Evolutionary conservation across 2,113 vertebrate genomes (phyloP), one percentile per base, ranked within the genome.

Genomic region (Macquaria ambigua): DNA sequence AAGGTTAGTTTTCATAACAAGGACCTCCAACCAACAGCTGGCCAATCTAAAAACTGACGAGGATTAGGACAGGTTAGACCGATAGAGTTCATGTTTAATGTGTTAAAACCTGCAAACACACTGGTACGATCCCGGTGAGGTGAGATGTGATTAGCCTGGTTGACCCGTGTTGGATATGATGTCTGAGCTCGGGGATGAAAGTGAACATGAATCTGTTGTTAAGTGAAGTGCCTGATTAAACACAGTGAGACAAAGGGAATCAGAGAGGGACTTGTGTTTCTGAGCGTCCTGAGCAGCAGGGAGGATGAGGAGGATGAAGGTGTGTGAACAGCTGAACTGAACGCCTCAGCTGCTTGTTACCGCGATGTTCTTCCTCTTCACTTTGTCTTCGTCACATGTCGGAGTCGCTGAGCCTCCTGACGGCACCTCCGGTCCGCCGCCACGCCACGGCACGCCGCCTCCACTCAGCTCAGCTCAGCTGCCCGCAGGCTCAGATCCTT

Each of bases 281-380:
- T 70, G 25, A 21, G 61, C 1, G 43, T 50, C 56, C 28, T 34
- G 61, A 78, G 63, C 48, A 56, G 55, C 41, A n/a, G 25, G 48
- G 41, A 72, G 64, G 56, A 74, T 4, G 8, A 59, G 46, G 28
- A 70, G 37, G 66, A 81, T 10, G 52, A 72, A 56, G 56, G 41
- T 1, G 58, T 34, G 39, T 16, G 52, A 41, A 11, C 55, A 79
- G 70, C 25, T 37, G 63, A 76, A 46, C 28, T n/a, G 18, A 68
- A 67, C 28, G 69, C 28, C 69, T 85, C 85, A 86, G 83, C 82
- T 81, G 90, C 77, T 87, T 14, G 71, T 89, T 84, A 85, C 56
- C 0, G 1, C 2, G n/a, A 89, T 89, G 50, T 79, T 74, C 88
- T 75, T 75, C 88, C 72, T 85, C 76, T 76, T 83, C 56, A 39